Evolutionary conservation across 2,113 vertebrate species (phyloP), one percentile per base, ranked within the genome.

Genomic region (Salvelinus namaycush): DNA sequence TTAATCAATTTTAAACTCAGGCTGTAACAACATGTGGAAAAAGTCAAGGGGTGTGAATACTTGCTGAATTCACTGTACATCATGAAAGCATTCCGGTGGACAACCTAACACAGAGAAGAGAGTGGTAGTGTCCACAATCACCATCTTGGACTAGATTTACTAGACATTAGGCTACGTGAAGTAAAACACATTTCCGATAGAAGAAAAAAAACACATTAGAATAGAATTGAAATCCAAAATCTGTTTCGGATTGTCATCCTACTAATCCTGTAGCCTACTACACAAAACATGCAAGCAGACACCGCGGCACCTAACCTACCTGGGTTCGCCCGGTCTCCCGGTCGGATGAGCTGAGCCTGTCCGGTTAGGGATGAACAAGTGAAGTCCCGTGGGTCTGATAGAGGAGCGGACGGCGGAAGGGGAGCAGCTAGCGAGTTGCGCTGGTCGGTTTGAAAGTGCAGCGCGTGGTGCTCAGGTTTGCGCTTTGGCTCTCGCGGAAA

Each of bases 381-480:
- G 78, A 44, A 44, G 60, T 69, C 20, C 27, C 1, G 44, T 68
- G 39, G 18, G 64, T 12, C 26, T 64, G 39, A 65, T 31, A 34
- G 70, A 49, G 73, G 44, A 20, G 49, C 60, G 84, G 1, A 67
- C 77, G 44, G 66, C 3, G 27, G 66, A 62, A 1, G 22, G 14
- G 22, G 72, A 48, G 39, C 34, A 48, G 31, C 31, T 27, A 4
- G 5, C 54, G 68, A 82, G 76, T 79, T 84, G 88, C 91, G 89
- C 90, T 89, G 87, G 87, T 84, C 88, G 85, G 87, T 89, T 91
- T 92, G 87, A 91, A 91, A 83, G 72, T 62, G 77, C 68, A 80
- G 82, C 88, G 83, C 89, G 88, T 86, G 87, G 84, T 80, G 81
- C 79, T 81, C 84, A 70, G 73, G 74, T 71, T 54, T 18, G 16